Evolutionary conservation across 2,888 invertebrate species (phyloP).

Genomic region (Rapana venosa): DNA sequence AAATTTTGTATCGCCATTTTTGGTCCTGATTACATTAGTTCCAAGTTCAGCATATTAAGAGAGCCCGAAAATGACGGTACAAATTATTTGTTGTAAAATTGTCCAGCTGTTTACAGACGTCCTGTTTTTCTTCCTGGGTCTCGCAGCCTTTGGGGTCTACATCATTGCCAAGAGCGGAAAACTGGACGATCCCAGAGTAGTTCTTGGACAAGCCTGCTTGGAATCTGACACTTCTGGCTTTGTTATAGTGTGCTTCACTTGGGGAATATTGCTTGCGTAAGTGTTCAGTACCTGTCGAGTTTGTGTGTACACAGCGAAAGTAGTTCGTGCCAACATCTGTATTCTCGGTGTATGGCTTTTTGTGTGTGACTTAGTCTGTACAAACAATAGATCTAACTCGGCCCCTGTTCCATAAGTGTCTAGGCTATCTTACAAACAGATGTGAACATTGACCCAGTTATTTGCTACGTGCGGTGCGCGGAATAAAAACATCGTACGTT

Average conservation of each 20-base stretch:
- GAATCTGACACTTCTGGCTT: conserved; percentile 1
- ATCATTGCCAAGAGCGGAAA: not conserved
- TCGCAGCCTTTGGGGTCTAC: not conserved
- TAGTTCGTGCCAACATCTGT: no score
- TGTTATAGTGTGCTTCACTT: not conserved
- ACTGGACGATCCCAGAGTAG: conserved; percentile 1
- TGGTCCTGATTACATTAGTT: not conserved
- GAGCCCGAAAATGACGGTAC: not conserved
- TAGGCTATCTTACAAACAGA: no score
- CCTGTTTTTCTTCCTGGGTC: not conserved
- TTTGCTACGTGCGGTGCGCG: no score
- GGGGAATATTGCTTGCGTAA: not conserved
- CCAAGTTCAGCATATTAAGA: not conserved
- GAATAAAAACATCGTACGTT: no score
- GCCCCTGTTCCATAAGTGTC: no score
- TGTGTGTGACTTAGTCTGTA: no score
- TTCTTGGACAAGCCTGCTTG: conserved; percentile 22
- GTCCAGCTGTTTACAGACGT: not conserved
- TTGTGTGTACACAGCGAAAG: no score
- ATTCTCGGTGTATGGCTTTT: no score
- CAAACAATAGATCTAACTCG: no score
- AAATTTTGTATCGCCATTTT: not conserved
- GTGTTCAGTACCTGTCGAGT: no score
- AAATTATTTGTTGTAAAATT: not conserved
- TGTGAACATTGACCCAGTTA: no score